Evolutionary conservation across 2,888 invertebrate species (phyloP), one percentile per base, ranked within the genome.

Genomic region (Ernsta delagoae): DNA sequence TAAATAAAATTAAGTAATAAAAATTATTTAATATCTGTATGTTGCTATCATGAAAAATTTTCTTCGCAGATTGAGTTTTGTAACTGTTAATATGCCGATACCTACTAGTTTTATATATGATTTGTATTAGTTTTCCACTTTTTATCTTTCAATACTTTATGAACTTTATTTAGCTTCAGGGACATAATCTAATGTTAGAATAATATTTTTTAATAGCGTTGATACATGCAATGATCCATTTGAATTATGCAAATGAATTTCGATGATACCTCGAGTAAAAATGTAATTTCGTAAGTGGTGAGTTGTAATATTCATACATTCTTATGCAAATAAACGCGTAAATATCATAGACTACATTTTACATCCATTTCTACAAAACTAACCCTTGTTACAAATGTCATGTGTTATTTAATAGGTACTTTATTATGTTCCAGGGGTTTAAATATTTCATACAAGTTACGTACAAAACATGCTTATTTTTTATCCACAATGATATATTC

Each of bases 241-340:
- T 45, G n/a, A 45, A 45, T 45, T 45, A 45, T 45, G 45, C 45
- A 45, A 45, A 45, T 45, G 8, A 43, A 45, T n/a, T n/a, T n/a
- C n/a, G 45, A 45, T 45, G 45, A n/a, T 3, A n/a, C 45, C 45
- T 45, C n/a, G 3, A 45, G 11, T 45, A n/a, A 45, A 45, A 45
- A 45, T 45, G n/a, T 45, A 45, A 45, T 45, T 45, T 45, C n/a
- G n/a, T 45, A 45, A 45, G 45, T 45, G 45, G 45, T 45, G n/a
- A n/a, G n/a, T 48, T n/a, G 5, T 31, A 48, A 48, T 48, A 48
- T 48, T 12, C 48, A 48, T 12, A 5, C 4, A 48, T 48, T 48
- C n/a, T 12, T 48, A 48, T 48, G 12, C 5, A 48, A 48, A 48
- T 48, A 48, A 48, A 12, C 45, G 45, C 45, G 45, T 45, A n/a